Conservation (phyloP, 2,113 vertebrate species). For the Dryoscopus gambensis region DNA sequence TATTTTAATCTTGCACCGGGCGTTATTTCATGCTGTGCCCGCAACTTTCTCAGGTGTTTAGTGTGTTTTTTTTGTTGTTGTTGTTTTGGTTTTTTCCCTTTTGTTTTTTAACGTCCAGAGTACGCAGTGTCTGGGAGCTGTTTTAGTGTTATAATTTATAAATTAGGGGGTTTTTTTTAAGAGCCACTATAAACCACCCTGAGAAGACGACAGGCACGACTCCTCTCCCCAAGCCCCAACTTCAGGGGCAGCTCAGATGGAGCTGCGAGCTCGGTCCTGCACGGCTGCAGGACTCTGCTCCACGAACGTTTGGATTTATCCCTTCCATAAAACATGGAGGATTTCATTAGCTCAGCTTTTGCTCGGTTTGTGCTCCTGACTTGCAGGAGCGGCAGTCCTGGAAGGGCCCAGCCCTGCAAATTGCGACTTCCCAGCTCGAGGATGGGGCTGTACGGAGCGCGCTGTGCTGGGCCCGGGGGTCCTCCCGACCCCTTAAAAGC, state of each 20-base stretch:
- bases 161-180: not conserved
- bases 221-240: not conserved
- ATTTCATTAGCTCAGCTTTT: not conserved
- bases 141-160: not conserved
- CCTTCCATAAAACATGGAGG: not conserved
- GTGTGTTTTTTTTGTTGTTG: too few relatives aligned
- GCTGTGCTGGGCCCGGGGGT: not conserved
- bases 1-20: not conserved
- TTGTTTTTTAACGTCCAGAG: not conserved
- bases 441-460: accelerated
- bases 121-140: accelerated
- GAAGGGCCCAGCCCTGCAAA: not conserved
- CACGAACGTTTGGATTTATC: accelerated
- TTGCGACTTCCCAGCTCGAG: accelerated
- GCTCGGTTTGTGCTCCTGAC: accelerated
- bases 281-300: not conserved
- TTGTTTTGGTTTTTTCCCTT: too few relatives aligned
- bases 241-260: not conserved
- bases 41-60: not conserved
- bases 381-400: not conserved
- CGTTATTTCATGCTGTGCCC: not conserved
- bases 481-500: accelerated
- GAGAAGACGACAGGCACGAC: not conserved
- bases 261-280: not conserved
- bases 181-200: too few relatives aligned